phyloP scores from a whole-genome alignment of 2,113 vertebrate genomes.

The Rhinoptilus africanus region DNA sequence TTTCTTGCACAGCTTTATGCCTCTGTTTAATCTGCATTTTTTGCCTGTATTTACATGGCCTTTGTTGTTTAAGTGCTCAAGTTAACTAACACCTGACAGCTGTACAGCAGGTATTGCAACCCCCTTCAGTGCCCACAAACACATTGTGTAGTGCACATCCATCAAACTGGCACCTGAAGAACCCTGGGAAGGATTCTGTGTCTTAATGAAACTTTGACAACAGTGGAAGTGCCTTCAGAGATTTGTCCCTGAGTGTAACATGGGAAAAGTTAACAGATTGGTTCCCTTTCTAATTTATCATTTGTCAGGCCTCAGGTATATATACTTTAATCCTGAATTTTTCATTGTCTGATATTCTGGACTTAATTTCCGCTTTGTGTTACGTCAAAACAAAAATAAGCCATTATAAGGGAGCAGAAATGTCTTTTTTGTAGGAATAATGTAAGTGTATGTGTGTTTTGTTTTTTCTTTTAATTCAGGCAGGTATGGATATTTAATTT shows the following conservation, averaged over 20 bases:
- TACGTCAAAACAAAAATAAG: background rate
- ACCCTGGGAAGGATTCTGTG: background rate
- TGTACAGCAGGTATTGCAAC: background rate
- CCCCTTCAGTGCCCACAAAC: background rate
- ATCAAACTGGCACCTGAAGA: conserved; percentile 50
- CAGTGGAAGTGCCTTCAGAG: background rate
- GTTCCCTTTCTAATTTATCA: conserved; percentile 41
- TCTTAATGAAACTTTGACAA: conserved; percentile 49
- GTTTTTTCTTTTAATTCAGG: background rate
- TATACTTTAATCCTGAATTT: background rate
- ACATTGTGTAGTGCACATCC: background rate
- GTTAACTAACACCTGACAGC: background rate
- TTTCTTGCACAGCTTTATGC: background rate
- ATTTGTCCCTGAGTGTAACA: background rate
- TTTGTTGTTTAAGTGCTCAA: background rate
- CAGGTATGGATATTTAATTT: background rate
- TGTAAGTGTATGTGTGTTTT: background rate
- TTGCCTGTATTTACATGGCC: background rate
- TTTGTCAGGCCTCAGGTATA: conserved; percentile 11
- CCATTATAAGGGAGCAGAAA: background rate
- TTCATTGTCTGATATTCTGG: background rate
- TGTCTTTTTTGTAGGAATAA: background rate
- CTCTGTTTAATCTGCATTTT: background rate
- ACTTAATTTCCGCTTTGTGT: background rate
- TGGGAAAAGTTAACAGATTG: conserved; percentile 19